Percentiles rank a stretch among this genome's conserved stretches.
Conservation (phyloP, 2,797 vertebrate genomes). For the Falco rusticolus region DNA sequence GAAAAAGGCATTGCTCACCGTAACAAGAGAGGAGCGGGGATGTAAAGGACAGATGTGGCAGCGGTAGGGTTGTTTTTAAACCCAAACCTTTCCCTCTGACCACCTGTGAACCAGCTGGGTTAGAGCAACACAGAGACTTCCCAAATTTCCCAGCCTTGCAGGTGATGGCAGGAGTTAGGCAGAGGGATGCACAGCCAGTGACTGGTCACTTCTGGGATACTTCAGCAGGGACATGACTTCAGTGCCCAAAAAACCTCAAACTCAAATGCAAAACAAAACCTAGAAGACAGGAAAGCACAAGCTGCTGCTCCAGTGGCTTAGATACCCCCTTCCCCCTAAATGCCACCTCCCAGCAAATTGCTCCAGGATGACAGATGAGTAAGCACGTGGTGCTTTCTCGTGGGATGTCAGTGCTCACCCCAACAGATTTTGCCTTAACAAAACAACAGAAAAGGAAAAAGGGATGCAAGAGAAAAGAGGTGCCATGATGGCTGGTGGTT, state of each 20-base stretch:
- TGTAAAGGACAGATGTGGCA: background rate
- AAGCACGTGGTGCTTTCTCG: rapidly evolving
- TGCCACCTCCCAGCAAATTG: background rate
- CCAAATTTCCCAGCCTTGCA: rapidly evolving
- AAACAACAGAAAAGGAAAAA: background rate
- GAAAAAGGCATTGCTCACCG: background rate
- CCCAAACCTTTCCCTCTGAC: background rate
- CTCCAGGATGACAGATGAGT: too few relatives aligned
- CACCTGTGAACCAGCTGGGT: background rate
- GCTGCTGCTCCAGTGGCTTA: background rate
- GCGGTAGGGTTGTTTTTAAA: background rate
- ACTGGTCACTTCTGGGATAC: background rate
- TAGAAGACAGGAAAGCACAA: background rate
- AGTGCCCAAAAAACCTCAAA: background rate
- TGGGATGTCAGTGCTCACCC: rapidly evolving
- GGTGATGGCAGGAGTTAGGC: background rate
- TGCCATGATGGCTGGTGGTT: background rate
- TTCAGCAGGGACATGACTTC: background rate
- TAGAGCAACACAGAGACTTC: background rate
- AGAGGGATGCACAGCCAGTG: background rate
- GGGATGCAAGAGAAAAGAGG: background rate
- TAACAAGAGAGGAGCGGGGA: background rate
- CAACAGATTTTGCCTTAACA: background rate
- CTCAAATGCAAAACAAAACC: background rate
- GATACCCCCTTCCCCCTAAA: background rate